These are phyloP conservation scores for Sinocyclocheilus anophthalmus DNA, from an alignment of 2,113 vertebrate genomes.

Conservation along the genomic window DNA sequence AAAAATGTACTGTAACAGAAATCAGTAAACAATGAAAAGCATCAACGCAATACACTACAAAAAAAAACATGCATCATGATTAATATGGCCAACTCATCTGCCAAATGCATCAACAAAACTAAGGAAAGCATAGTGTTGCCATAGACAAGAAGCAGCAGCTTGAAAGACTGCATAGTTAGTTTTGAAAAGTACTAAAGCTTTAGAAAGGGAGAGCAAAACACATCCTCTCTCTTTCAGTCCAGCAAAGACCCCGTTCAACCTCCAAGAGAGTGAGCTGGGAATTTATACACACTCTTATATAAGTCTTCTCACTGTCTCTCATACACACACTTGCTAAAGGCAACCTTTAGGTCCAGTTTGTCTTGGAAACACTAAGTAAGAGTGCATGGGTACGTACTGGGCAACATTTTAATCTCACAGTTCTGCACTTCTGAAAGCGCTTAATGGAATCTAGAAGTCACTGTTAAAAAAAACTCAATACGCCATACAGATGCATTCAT, in stretches of 20 bases:
- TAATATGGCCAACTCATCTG: not conserved
- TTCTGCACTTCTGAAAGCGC: slow-evolving; percentile 25
- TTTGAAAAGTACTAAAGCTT: slow-evolving; percentile 37
- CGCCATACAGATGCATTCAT: not conserved
- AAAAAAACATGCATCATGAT: slow-evolving; percentile 7
- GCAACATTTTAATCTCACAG: not conserved
- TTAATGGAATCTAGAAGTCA: slow-evolving; percentile 15
- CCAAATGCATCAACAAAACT: slow-evolving; percentile 15
- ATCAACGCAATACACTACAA: not conserved
- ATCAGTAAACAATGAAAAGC: not conserved
- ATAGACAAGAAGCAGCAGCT: not conserved
- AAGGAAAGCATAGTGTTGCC: slow-evolving; percentile 12
- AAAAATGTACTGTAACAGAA: not conserved
- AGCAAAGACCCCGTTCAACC: slow-evolving; percentile 22
- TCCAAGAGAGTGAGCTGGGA: slow-evolving; percentile 5
- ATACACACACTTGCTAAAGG: slow-evolving; percentile 30
- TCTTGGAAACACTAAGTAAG: slow-evolving; percentile 33
- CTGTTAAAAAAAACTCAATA: not conserved
- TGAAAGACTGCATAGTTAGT: slow-evolving; percentile 29
- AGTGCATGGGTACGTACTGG: not conserved
- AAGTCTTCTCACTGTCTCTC: slow-evolving; percentile 7
- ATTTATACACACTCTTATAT: slow-evolving; percentile 13
- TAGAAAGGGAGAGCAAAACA: slow-evolving; percentile 19
- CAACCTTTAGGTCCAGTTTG: slow-evolving; percentile 11
- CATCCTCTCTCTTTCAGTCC: slow-evolving; percentile 9